Conservation (phyloP, 2,797 vertebrate genomes). For the Phalanger gymnotis region DNA sequence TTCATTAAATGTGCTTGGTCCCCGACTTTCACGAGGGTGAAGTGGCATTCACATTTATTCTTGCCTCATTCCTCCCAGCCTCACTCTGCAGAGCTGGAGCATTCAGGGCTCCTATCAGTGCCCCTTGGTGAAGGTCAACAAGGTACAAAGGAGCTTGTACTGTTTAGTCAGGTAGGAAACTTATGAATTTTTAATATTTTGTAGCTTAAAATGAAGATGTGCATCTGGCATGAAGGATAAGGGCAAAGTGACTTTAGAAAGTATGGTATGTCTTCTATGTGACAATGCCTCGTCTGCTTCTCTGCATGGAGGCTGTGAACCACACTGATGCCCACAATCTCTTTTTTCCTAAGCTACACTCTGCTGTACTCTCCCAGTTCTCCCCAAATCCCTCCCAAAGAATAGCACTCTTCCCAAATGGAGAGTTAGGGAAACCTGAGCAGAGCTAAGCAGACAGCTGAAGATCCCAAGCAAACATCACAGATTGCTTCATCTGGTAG, state of each 20-base stretch:
- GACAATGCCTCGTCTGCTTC: background rate
- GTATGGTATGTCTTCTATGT: accelerated
- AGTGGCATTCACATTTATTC: background rate
- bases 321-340: background rate
- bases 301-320: background rate
- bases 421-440: background rate
- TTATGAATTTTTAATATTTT: slow-evolving; percentile 24
- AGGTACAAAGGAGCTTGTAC: background rate
- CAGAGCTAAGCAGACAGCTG: background rate
- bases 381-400: background rate
- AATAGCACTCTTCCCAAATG: background rate
- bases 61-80: background rate
- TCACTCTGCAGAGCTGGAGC: background rate
- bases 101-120: background rate
- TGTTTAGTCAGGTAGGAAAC: slow-evolving; percentile 7
- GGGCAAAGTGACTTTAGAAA: background rate
- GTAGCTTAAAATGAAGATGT: slow-evolving; percentile 20
- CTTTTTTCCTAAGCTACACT: background rate
- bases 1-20: background rate
- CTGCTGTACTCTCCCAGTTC: background rate
- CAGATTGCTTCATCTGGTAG: background rate
- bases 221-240: background rate
- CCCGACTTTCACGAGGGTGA: background rate
- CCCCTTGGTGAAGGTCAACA: background rate
- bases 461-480: background rate